A percentile compares a stretch with the other conserved stretches of the same genome.
Evolutionary conservation across 2,888 invertebrate genomes (phyloP).

Genomic region (Pharmacophagus antenor): DNA sequence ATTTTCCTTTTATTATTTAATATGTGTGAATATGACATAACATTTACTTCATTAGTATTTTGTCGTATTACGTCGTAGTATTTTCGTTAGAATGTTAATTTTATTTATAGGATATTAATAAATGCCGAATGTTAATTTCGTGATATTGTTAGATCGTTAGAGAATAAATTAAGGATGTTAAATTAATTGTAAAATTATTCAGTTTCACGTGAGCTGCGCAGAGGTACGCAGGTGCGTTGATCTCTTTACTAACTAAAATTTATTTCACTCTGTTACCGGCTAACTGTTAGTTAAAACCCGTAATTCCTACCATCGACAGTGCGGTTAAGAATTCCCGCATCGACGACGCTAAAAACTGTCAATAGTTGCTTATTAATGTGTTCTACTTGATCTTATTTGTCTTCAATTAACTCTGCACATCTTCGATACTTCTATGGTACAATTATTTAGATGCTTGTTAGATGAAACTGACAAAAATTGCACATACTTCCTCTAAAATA

Average conservation of each 20-base stretch:
- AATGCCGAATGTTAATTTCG: too few relatives aligned
- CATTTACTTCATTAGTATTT: too few relatives aligned
- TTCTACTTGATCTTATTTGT: background rate
- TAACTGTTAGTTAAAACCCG: background rate
- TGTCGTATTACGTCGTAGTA: too few relatives aligned
- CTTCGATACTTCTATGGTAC: background rate
- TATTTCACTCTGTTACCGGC: background rate
- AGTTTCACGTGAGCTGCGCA: background rate
- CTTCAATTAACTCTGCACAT: background rate
- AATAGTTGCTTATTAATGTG: background rate
- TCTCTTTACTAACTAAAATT: background rate
- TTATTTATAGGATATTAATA: too few relatives aligned
- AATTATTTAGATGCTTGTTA: too few relatives aligned
- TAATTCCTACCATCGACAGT: slow-evolving; percentile 19
- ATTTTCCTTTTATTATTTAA: too few relatives aligned
- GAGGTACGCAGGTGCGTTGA: background rate
- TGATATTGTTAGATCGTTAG: too few relatives aligned
- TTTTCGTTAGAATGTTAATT: too few relatives aligned
- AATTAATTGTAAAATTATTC: background rate
- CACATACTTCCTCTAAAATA: too few relatives aligned
- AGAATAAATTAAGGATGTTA: too few relatives aligned
- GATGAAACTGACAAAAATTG: too few relatives aligned
- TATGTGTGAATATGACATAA: too few relatives aligned
- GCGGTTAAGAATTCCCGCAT: slow-evolving; percentile 22
- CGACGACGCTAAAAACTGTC: slow-evolving; percentile 12